Evolutionary conservation across 2,888 invertebrate species (phyloP).

Genomic region (Conus canariensis): DNA sequence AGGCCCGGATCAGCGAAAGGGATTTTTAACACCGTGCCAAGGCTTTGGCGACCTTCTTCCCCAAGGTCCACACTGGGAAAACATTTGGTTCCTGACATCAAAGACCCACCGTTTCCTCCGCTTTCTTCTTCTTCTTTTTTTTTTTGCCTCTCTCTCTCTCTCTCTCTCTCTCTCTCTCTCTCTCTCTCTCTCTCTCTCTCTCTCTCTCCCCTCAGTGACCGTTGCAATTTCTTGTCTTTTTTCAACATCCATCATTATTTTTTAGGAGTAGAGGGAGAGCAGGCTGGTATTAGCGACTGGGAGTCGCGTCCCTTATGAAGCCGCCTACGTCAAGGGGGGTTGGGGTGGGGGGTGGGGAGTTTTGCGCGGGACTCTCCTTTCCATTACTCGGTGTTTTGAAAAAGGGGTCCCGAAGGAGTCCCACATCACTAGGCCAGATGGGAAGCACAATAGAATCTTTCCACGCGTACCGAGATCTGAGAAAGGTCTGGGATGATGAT

Average conservation of each 20-base stretch:
- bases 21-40: neutral
- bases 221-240: conserved; percentile 2
- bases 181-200: neutral
- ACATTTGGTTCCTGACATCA: conserved; percentile 15
- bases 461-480: conserved; percentile 31
- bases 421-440: conserved; percentile 12
- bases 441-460: conserved; percentile 31
- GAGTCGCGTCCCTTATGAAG: conserved; percentile 32
- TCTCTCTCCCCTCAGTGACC: neutral
- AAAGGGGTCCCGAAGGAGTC: conserved; percentile 13
- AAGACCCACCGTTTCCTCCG: neutral
- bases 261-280: neutral
- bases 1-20: neutral
- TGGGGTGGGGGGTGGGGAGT: too few relatives aligned
- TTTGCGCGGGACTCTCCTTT: conserved; percentile 2
- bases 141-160: neutral
- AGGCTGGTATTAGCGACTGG: neutral
- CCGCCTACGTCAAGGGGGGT: neutral
- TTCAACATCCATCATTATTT: conserved; percentile 17
- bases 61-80: conserved; percentile 14
- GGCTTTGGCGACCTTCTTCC: neutral
- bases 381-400: conserved; percentile 23
- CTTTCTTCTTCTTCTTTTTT: neutral
- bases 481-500: neutral
- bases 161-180: neutral